These are phyloP conservation scores for Brachynemurus nebulosus DNA, from an alignment of 2,888 invertebrate genomes.

Conservation along the genomic window DNA sequence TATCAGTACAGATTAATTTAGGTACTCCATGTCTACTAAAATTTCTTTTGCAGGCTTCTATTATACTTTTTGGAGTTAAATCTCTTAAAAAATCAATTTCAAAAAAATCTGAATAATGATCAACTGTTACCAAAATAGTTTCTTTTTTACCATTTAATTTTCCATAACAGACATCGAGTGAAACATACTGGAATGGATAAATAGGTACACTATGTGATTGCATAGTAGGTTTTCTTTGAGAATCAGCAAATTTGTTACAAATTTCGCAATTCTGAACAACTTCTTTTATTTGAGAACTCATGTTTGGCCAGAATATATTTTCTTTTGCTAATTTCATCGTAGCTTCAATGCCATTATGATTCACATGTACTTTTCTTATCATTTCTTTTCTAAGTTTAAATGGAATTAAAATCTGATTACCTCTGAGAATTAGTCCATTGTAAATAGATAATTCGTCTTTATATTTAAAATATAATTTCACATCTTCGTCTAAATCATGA, in stretches of 20 bases:
- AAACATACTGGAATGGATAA: constrained; percentile 15
- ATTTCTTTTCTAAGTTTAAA: neutral
- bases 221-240: constrained; percentile 7
- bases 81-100: constrained; percentile 15
- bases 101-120: constrained; percentile 19
- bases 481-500: neutral
- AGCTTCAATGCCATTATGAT: constrained; percentile 8
- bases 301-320: constrained; percentile 10
- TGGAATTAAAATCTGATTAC: constrained; percentile 6
- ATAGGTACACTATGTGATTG: constrained; percentile 9
- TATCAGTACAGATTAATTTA: constrained; percentile 12
- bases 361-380: constrained; percentile 6
- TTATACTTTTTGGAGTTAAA: constrained; percentile 10
- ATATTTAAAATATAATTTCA: neutral
- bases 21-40: constrained; percentile 17
- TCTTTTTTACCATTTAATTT: too few relatives aligned
- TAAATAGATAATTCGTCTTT: neutral
- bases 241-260: constrained; percentile 1
- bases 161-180: constrained; percentile 14
- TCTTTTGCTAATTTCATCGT: constrained; percentile 7
- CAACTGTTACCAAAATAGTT: constrained; percentile 15
- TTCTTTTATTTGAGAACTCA: constrained; percentile 9
- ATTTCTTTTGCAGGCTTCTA: constrained; percentile 13
- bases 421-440: neutral
- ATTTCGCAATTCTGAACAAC: constrained; percentile 7